Conservation (phyloP, 2,113 vertebrate species). For the Centrocercus urophasianus region DNA sequence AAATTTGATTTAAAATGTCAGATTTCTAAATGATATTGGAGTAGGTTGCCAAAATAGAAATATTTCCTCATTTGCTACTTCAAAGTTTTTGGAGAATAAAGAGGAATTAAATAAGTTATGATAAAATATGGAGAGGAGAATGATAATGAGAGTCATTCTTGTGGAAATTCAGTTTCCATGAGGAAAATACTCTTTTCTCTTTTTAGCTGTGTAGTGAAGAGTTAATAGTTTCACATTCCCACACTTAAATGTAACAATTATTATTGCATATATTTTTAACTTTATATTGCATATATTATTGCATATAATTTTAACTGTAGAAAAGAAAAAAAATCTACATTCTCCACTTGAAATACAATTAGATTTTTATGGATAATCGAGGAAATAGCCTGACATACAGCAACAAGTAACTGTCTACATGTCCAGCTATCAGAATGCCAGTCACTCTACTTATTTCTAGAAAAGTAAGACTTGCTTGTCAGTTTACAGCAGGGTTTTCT, state of each 20-base stretch:
- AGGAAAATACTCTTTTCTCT: neutral
- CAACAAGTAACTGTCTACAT: neutral
- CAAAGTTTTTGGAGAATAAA: neutral
- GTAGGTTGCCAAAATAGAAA: neutral
- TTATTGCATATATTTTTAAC: neutral
- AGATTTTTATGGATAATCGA: neutral
- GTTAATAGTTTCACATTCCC: neutral
- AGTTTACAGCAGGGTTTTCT: conserved; percentile 11
- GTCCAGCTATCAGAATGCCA: neutral
- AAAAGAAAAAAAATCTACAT: neutral
- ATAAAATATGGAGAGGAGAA: neutral
- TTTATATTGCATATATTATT: neutral
- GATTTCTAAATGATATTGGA: neutral
- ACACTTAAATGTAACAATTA: neutral
- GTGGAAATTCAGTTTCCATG: neutral
- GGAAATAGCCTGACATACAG: neutral
- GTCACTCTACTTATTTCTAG: conserved; percentile 16
- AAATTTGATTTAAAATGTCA: neutral
- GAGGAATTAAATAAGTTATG: neutral
- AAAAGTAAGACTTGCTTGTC: neutral
- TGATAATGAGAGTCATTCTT: neutral
- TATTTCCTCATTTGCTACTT: neutral
- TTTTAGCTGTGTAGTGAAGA: neutral
- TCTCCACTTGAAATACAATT: neutral
- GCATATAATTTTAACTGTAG: neutral